A percentile compares a stretch with the other conserved stretches of the same genome.
Conservation (phyloP, 2,113 vertebrate genomes). For the Hylia prasina region DNA sequence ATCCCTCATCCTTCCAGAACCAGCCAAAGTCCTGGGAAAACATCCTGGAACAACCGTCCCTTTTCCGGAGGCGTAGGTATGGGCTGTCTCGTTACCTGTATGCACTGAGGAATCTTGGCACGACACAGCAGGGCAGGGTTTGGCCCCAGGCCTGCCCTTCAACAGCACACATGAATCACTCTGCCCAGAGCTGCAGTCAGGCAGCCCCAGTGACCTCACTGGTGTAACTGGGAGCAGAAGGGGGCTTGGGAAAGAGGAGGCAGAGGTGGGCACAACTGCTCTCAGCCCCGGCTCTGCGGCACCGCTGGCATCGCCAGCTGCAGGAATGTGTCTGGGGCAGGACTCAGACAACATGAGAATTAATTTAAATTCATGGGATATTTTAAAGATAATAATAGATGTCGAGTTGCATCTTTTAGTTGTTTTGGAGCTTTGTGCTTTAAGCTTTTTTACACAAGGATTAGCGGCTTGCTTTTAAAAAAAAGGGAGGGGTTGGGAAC, state of each 20-base stretch:
- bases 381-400: conserved; percentile 35
- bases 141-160: neutral
- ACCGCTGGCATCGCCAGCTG: neutral
- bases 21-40: neutral
- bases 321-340: neutral
- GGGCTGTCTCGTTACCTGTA: accelerated
- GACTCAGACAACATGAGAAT: neutral
- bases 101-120: neutral
- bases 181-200: neutral
- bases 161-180: accelerated
- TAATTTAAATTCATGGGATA: neutral
- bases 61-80: accelerated
- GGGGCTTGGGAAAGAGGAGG: neutral
- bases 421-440: conserved; percentile 39
- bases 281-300: accelerated
- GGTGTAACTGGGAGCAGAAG: neutral
- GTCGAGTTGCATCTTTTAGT: conserved; percentile 7
- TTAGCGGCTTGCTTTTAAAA: conserved; percentile 19
- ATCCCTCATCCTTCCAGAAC: neutral
- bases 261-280: neutral
- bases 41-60: accelerated
- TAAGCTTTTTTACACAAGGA: conserved; percentile 40
- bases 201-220: neutral
- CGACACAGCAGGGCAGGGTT: neutral
- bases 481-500: neutral